Base-by-base conservation (phyloP, 30 jellyfish, hydroid and myxozoan species). In the Turritopsis rubra region DNA sequence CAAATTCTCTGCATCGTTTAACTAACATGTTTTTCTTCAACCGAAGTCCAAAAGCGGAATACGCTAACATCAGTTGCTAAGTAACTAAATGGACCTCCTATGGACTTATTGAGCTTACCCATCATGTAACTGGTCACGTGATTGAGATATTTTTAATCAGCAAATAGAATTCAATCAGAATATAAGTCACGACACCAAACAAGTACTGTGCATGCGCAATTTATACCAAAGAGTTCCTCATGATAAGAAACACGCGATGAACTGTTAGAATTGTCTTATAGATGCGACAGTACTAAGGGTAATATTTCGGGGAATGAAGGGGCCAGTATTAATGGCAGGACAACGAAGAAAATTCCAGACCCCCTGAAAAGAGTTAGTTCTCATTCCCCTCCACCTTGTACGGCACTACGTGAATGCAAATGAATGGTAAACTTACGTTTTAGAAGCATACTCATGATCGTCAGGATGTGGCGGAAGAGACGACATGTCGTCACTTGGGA, bases 401-500 rank as follows among this genome's bases (percentile, higher is more conserved):
- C n/a, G n/a, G n/a, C n/a, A n/a, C n/a, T n/a, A n/a, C n/a, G n/a
- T n/a, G n/a, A n/a, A n/a, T 41, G 13, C 5, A 41, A 41, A 41
- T 41, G 13, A 41, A 41, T n/a, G 9, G 9, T 27, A 68, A 68
- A 68, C 77, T 68, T 68, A 68, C 77, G 77, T 68, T 68, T 68
- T 68, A 9, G 77, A 68, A n/a, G 21, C 28, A 68, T 68, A 68
- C 28, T 68, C 77, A 9, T 68, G 77, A 68, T 68, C 77, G 31
- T 68, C 77, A 27, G 28, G 77, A 19, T 68, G 77, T 23, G 77
- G 30, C 19, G 77, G 77, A n/a, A 68, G 77, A 68, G 77, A 68
- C 5, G 60, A 41, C 77, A 68, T 68, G 30, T 68, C 77, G 19
- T 68, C 77, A 22, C 77, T 68, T 68, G 77, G 77, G 17, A 68